A percentile compares a stretch with the other conserved stretches of the same genome.
phyloP scores from a whole-genome alignment of 2,888 invertebrate species.

The Eustalomyia histrio region DNA sequence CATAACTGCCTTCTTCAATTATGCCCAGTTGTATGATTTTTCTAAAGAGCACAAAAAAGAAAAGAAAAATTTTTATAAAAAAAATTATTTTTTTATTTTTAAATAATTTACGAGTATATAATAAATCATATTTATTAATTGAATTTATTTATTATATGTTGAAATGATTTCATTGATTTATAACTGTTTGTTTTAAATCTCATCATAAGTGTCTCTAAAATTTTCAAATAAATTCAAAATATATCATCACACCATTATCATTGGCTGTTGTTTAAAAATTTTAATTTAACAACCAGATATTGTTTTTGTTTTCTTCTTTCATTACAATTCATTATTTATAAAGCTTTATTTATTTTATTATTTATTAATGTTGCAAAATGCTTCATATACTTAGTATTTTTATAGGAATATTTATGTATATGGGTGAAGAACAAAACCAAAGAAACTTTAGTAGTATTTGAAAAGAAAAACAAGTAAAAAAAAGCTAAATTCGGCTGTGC shows the following conservation, averaged over 20 bases:
- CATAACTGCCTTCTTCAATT: constrained; percentile 98
- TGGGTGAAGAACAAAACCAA: too few species aligned
- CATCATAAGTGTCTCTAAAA: neutral
- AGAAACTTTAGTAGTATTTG: neutral
- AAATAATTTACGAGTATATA: neutral
- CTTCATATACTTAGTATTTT: constrained; percentile 18
- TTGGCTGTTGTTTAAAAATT: neutral
- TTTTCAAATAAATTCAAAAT: neutral
- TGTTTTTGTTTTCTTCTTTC: constrained; percentile 29
- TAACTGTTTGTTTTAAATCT: constrained; percentile 7
- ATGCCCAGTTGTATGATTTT: constrained; percentile 92
- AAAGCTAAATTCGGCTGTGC: too few species aligned
- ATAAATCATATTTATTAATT: constrained; percentile 3
- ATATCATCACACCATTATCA: constrained; percentile 12
- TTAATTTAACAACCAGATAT: neutral
- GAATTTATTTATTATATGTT: constrained; percentile 3
- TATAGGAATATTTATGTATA: neutral
- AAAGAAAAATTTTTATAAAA: neutral
- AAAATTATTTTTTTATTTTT: constrained; percentile 1
- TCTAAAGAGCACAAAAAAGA: constrained; percentile 83
- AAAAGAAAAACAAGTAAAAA: too few species aligned
- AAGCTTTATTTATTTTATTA: constrained; percentile 37
- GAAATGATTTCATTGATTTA: constrained; percentile 37
- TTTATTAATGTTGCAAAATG: constrained; percentile 54
- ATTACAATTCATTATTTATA: constrained; percentile 52